These are phyloP conservation scores for Lethenteron reissneri DNA, from an alignment of 2,113 vertebrate genomes.

Conservation along the genomic window DNA sequence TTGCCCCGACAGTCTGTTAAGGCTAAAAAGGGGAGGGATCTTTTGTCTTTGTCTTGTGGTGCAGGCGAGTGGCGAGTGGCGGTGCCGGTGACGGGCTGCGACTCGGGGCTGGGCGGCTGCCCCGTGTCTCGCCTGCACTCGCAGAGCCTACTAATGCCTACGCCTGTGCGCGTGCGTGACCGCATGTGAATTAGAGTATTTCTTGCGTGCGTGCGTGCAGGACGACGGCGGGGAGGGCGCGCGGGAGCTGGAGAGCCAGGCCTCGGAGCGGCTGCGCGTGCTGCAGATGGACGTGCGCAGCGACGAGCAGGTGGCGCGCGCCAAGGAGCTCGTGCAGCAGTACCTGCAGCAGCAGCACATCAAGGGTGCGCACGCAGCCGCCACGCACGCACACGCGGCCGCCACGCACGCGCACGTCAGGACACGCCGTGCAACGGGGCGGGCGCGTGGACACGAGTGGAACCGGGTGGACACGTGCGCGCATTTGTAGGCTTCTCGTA, in stretches of 20 bases:
- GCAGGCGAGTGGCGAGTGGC: not conserved
- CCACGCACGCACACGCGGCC: too few species aligned
- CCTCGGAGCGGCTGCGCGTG: slow-evolving; percentile 40
- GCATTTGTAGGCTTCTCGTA: too few species aligned
- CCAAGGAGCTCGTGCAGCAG: slow-evolving; percentile 25
- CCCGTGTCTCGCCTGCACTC: not conserved
- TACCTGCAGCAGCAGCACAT: slow-evolving; percentile 20
- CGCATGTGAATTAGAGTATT: not conserved
- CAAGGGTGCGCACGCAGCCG: too few species aligned
- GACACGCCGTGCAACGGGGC: too few species aligned
- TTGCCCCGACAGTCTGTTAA: too few species aligned
- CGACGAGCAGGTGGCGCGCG: slow-evolving; percentile 37
- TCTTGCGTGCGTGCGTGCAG: slow-evolving; percentile 15
- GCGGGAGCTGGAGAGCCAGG: slow-evolving; percentile 25
- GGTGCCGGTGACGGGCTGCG: not conserved
- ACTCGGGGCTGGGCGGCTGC: not conserved
- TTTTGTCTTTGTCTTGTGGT: not conserved
- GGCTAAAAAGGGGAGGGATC: too few species aligned
- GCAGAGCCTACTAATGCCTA: too few species aligned
- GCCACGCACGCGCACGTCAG: too few species aligned
- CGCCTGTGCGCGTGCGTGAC: not conserved
- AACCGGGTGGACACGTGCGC: too few species aligned
- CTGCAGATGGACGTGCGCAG: slow-evolving; percentile 55
- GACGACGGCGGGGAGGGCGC: slow-evolving; percentile 31
- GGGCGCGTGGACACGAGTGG: too few species aligned